Conservation (phyloP, 2,113 vertebrate species). For the Anguilla rostrata region DNA sequence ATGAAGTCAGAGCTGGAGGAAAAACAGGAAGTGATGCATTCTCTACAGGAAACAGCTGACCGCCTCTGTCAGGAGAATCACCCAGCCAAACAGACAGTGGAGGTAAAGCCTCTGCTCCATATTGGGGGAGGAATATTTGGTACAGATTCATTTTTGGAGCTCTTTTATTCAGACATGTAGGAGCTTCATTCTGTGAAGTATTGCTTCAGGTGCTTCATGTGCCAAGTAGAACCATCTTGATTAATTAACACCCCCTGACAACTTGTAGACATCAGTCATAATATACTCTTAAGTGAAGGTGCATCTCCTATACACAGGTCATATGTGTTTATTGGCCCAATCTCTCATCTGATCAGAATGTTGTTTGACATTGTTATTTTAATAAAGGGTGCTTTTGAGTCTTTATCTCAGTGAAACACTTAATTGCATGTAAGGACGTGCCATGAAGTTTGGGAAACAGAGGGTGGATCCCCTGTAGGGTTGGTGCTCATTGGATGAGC, state of each 20-base stretch:
- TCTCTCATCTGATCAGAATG: too few relatives aligned
- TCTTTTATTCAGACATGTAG: background rate
- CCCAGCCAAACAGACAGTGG: conserved; percentile 92
- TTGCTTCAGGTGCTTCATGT: background rate
- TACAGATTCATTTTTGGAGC: background rate
- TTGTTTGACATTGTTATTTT: too few relatives aligned
- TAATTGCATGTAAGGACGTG: background rate
- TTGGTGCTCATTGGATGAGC: background rate
- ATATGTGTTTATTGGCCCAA: background rate
- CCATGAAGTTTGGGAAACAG: background rate
- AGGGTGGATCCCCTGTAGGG: background rate
- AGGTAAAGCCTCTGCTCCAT: conserved; percentile 68
- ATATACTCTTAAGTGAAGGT: background rate
- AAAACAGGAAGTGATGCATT: conserved; percentile 84
- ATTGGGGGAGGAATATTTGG: background rate
- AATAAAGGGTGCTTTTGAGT: too few relatives aligned
- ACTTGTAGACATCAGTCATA: background rate
- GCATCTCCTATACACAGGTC: background rate
- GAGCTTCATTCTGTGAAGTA: background rate
- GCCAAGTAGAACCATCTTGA: background rate
- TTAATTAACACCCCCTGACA: background rate
- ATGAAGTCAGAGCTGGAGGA: conserved; percentile 83
- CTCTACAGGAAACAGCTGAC: conserved; percentile 87
- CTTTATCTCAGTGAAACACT: too few relatives aligned
- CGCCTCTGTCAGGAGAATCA: conserved; percentile 89